A percentile compares a stretch with the other conserved stretches of the same genome.
Evolutionary conservation across 2,797 vertebrate species (phyloP).

Genomic region (Peromyscus attwateri): DNA sequence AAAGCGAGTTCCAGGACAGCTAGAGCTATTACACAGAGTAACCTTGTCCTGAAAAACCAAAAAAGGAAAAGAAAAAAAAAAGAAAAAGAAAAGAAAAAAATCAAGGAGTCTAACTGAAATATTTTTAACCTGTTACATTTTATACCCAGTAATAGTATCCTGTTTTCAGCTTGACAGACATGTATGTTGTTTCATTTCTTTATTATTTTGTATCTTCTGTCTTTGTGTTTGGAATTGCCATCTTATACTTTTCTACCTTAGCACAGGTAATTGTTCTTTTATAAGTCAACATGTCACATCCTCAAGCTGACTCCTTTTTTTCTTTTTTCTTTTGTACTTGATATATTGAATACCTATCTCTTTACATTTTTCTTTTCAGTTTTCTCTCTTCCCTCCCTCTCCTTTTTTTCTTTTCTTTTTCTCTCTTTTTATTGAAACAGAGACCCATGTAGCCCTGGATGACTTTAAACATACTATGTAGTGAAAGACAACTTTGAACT

Average conservation of each 20-base stretch:
- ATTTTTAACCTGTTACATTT: conserved; percentile 29
- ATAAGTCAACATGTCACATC: neutral
- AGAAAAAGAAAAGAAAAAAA: conserved; percentile 60
- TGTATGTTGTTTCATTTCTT: conserved; percentile 55
- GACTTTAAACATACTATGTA: neutral
- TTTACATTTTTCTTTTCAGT: neutral
- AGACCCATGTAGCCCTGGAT: neutral
- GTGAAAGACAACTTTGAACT: neutral
- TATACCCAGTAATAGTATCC: conserved; percentile 44
- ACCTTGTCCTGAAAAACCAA: too few species aligned
- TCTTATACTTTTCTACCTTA: neutral
- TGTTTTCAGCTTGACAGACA: conserved; percentile 8
- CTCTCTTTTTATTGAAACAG: neutral
- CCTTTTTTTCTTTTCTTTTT: too few species aligned
- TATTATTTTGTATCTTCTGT: neutral
- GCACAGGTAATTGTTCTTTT: neutral
- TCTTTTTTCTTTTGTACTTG: neutral
- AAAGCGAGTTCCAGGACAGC: too few species aligned
- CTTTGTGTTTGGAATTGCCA: neutral
- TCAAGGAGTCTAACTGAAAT: conserved; percentile 29
- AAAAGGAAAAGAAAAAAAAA: neutral
- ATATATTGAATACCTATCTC: neutral
- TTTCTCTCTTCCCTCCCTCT: neutral
- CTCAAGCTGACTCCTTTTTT: conserved; percentile 35
- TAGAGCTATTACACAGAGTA: too few species aligned